A percentile compares a stretch with the other conserved stretches of the same genome.
These are phyloP conservation scores for Eristalis intricaria DNA, from an alignment of 2,888 invertebrate species.

Conservation along the genomic window DNA sequence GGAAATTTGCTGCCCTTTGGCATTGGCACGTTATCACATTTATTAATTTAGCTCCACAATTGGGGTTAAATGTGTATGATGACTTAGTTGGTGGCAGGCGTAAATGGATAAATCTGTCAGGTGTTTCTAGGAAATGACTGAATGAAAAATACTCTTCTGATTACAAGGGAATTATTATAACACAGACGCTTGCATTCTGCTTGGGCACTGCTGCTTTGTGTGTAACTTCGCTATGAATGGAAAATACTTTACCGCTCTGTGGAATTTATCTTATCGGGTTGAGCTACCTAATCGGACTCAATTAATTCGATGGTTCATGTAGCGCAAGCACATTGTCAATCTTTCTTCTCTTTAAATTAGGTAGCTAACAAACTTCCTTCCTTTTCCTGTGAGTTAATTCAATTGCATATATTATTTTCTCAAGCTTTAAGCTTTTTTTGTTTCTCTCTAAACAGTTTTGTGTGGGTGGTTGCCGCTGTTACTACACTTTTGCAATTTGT, in stretches of 20 bases:
- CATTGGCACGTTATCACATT: constrained; percentile 21
- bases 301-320: constrained; percentile 5
- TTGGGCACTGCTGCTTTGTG: not conserved
- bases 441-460: too few relatives aligned
- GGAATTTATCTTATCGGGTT: constrained; percentile 21
- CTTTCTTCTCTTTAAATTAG: not conserved
- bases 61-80: not conserved
- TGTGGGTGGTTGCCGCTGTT: too few relatives aligned
- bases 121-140: constrained; percentile 12
- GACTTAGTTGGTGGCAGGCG: not conserved
- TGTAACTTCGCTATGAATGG: not conserved
- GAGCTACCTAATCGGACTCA: constrained; percentile 14
- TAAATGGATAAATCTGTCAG: not conserved
- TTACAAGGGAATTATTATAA: not conserved
- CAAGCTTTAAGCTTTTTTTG: not conserved
- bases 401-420: not conserved
- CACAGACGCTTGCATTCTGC: not conserved
- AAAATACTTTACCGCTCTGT: not conserved
- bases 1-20: constrained; percentile 2
- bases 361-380: not conserved
- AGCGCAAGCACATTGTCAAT: constrained; percentile 6
- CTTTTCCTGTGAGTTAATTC: not conserved
- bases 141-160: constrained; percentile 2
- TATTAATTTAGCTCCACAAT: constrained; percentile 12
- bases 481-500: too few relatives aligned